phyloP scores from a whole-genome alignment of 2,888 invertebrate genomes.

The Meandrusa payeni region DNA sequence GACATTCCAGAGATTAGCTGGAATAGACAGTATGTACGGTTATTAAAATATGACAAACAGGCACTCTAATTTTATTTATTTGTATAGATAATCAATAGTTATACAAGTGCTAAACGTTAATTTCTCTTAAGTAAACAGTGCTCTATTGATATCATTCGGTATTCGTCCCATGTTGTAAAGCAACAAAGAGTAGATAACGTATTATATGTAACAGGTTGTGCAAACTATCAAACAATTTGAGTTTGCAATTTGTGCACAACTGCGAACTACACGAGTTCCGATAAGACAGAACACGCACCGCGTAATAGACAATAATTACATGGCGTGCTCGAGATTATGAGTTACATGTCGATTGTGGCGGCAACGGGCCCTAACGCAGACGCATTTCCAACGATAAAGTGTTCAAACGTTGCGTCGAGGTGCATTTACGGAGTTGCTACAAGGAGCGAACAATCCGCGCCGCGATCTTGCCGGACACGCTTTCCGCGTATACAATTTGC shows the following conservation, averaged over 20 bases:
- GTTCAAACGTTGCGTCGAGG: slow-evolving; percentile 33
- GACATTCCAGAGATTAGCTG: no score
- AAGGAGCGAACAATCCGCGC: slow-evolving; percentile 31
- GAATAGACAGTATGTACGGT: no score
- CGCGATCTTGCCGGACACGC: slow-evolving; percentile 31
- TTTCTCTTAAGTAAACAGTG: no score
- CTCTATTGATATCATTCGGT: no score
- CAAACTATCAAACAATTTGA: slow-evolving; percentile 9
- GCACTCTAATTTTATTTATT: no score
- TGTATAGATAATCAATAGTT: no score
- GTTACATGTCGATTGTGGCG: slow-evolving; percentile 41
- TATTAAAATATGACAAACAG: no score
- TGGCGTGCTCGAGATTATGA: slow-evolving; percentile 33
- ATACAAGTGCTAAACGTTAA: no score
- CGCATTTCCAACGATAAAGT: slow-evolving; percentile 29
- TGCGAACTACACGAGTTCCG: slow-evolving; percentile 22
- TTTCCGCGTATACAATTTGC: slow-evolving; percentile 35
- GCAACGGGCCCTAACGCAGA: slow-evolving; percentile 29
- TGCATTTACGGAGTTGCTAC: slow-evolving; percentile 33
- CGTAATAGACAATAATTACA: slow-evolving; percentile 39
- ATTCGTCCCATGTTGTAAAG: no score
- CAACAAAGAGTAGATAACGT: no score
- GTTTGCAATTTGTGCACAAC: no score
- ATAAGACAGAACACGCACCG: slow-evolving; percentile 29
- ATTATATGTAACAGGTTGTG: slow-evolving; percentile 13